Evolutionary conservation across 2,113 vertebrate genomes (phyloP).

Genomic region (Megaptera novaeangliae): DNA sequence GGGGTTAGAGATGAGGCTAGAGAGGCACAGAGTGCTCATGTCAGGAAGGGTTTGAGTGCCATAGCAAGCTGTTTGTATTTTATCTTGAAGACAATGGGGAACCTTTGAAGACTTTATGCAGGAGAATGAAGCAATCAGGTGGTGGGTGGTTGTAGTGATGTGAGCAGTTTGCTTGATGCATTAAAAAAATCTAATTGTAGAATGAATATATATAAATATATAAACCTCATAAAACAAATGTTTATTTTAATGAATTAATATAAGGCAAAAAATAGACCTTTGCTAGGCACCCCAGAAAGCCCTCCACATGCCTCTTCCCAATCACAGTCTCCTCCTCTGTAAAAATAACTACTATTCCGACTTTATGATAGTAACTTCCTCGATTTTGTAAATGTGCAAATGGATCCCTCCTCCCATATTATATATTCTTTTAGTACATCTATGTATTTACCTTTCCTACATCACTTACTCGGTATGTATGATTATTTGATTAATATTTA

Average conservation of each 20-base stretch:
- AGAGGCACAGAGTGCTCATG: not conserved
- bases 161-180: not conserved
- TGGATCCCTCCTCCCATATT: not conserved
- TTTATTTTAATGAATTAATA: not conserved
- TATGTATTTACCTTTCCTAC: not conserved
- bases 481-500: constrained; percentile 44
- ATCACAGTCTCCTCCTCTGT: not conserved
- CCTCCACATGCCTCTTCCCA: not conserved
- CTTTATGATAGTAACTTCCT: not conserved
- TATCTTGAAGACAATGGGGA: not conserved
- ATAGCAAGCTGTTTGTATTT: not conserved
- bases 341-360: not conserved
- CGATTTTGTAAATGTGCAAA: not conserved
- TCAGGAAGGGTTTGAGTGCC: not conserved
- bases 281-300: not conserved
- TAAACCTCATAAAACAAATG: not conserved
- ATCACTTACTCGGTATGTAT: not conserved
- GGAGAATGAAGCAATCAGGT: not conserved
- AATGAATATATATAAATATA: not conserved
- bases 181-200: not conserved
- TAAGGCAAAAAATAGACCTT: not conserved
- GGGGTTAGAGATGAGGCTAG: not conserved
- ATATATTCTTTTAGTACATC: not conserved
- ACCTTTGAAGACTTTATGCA: not conserved
- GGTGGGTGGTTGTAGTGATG: not conserved